Base-by-base conservation (phyloP, 2,888 invertebrate genomes). In the Cataglyphis rosenhaueri region DNA sequence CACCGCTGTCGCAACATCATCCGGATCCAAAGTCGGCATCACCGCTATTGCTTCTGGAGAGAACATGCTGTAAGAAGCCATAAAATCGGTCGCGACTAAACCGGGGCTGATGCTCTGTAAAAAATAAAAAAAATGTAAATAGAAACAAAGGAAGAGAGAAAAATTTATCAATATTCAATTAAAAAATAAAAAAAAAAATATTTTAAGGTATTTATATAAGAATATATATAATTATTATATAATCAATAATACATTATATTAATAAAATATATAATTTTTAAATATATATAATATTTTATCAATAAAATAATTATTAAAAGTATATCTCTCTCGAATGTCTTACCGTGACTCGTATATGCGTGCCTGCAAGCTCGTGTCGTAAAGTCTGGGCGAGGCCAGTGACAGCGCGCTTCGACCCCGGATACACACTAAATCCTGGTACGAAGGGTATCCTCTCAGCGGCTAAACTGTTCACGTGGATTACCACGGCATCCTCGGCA, bases 51-150 rank as follows among this genome's bases (percentile, higher is more conserved):
- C 76, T 71, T 93, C 91, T 29, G 91, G 88, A 10, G 91, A 87
- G 68, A 92, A 93, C 38, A 88, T 86, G 8, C 92, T 89, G 84
- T 91, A 91, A 86, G 94, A 95, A 78, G 94, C 94, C 91, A 94
- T 94, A 64, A 96, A 94, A 82, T 95, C 95, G 0, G 96, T 96
- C 65, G 95, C 95, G 25, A 96, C 96, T 87, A 96, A 92, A 25
- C 96, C 97, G 0, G 97, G 97, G 62, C 96, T 96, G 65, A 97
- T 94, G 89, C 96, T 96, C 97, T 97, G 89, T 18, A 90, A 89
- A 68, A 44, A 38, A 68, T 0, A 66, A 75, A 62, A 62, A 41
- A 73, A 52, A 21, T 73, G 35, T 38, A 64, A 64, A 32, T 10
- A 8, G 21, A 44, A 21, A 29, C 48, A 48, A 48, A 48, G 6